Evolutionary conservation across 2,888 invertebrate genomes (phyloP), one percentile per base, ranked within the genome.

Genomic region (Pristionchus maxplancki): DNA sequence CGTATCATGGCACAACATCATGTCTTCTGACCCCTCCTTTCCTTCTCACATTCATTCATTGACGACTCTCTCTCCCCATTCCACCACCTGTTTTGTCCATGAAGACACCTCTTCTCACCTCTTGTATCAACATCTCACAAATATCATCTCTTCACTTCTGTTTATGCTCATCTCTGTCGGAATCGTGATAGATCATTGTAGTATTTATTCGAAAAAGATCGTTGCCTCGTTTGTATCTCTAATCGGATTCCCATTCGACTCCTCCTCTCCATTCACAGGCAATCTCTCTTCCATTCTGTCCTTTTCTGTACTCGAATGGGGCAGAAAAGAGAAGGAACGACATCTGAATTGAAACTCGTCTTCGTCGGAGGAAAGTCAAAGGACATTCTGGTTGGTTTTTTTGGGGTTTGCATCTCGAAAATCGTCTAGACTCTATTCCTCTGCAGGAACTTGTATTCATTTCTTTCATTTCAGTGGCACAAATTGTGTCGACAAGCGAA

Each of bases 401-500:
- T 24, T 28, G n/a, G 9, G 24, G 58, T 58, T 9, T 40, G 71
- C 37, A 3, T 74, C 9, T 74, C 17, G 28, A 11, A 64, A 64
- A 64, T 31, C 17, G 9, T 37, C 20, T 74, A 24, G 31, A 37
- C 28, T 74, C 67, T 67, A 15, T 20, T 13, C 4, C 31, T 67
- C 20, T 34, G 34, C 3, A 1, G 31, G 1, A 34, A 6, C 17
- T n/a, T 67, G 67, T 6, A 15, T 17, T 1, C 31, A 8, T n/a
- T 13, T 28, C 40, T 13, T 8, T 13, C 50, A 34, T 53, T 87
- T 87, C 74, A 87, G 87, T 87, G 71, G 13, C 48, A 31, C 20
- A 87, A 71, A 53, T 62, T 87, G 34, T 87, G 87, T 37, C 6
- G 24, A 71, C n/a, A 37, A 53, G n/a, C 74, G 67, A 67, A 71